Evolutionary conservation across 2,113 vertebrate genomes (phyloP).

Genomic region (Rhombomys opimus): DNA sequence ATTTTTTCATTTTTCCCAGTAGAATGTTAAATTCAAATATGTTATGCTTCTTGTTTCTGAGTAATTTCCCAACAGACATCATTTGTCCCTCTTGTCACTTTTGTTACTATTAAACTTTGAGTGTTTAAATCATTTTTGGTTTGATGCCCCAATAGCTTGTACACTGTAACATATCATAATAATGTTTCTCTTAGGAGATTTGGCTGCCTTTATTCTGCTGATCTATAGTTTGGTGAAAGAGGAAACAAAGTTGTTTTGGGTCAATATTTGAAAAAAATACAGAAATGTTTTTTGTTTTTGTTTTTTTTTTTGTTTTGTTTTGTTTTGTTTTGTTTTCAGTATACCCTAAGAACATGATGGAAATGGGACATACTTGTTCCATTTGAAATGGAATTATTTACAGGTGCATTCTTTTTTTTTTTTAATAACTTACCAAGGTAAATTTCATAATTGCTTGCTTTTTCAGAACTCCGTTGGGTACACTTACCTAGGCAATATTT

Average conservation of each 20-base stretch:
- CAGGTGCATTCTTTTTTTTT: not conserved
- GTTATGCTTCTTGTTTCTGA: not conserved
- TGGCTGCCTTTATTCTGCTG: not conserved
- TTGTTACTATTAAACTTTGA: not conserved
- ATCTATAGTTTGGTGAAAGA: not conserved
- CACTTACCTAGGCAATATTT: not conserved
- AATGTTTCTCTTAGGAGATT: not conserved
- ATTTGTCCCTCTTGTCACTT: constrained; percentile 21
- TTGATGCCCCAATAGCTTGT: not conserved
- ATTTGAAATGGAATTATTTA: not conserved
- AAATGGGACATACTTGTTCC: not conserved
- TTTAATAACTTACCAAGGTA: not conserved
- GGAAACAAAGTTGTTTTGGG: not conserved
- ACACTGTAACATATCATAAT: not conserved
- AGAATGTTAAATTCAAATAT: constrained; percentile 24
- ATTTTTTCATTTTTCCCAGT: not conserved
- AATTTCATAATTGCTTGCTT: not conserved
- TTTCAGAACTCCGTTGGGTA: not conserved
- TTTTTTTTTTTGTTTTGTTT: too few relatives aligned
- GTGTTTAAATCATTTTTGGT: not conserved
- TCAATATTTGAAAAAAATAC: not conserved
- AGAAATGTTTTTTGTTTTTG: not conserved
- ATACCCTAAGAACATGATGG: not conserved
- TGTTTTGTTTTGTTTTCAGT: not conserved
- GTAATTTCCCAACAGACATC: not conserved